Evolutionary conservation across 2,113 vertebrate species (phyloP).

Genomic region (Neolamprologus sp.): DNA sequence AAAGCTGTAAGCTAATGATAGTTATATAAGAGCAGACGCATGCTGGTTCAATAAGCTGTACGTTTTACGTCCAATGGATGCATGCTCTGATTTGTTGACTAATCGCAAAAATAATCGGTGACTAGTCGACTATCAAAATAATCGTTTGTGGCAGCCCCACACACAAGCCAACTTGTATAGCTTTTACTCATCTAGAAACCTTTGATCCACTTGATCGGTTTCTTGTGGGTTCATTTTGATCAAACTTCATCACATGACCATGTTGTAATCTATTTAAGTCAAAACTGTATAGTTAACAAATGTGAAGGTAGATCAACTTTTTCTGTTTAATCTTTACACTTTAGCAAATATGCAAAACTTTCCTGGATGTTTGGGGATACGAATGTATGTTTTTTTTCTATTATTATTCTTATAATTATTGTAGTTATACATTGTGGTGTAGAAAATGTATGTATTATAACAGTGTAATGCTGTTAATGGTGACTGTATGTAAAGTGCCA

Average conservation of each 20-base stretch:
- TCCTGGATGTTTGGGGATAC: neutral
- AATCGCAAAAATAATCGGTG: neutral
- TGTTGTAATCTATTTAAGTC: neutral
- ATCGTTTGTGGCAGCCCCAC: neutral
- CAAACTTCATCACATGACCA: neutral
- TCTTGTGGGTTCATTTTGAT: neutral
- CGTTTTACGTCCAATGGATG: accelerated
- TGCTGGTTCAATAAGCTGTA: neutral
- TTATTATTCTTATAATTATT: neutral
- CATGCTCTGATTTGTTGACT: neutral
- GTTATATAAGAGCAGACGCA: neutral
- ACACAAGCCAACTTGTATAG: neutral
- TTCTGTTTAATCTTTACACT: neutral
- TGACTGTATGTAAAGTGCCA: slow-evolving; percentile 27
- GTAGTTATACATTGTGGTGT: neutral
- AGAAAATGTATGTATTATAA: neutral
- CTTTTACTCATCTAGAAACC: neutral
- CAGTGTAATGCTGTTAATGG: neutral
- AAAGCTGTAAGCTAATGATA: neutral
- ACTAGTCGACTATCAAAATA: neutral
- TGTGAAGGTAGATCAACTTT: neutral
- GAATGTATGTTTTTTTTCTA: neutral
- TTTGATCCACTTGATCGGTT: neutral
- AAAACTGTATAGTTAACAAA: neutral
- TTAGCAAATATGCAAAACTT: slow-evolving; percentile 35